Conservation (phyloP, 1,140 invertebrate species). For the Aradophagus sp. region DNA sequence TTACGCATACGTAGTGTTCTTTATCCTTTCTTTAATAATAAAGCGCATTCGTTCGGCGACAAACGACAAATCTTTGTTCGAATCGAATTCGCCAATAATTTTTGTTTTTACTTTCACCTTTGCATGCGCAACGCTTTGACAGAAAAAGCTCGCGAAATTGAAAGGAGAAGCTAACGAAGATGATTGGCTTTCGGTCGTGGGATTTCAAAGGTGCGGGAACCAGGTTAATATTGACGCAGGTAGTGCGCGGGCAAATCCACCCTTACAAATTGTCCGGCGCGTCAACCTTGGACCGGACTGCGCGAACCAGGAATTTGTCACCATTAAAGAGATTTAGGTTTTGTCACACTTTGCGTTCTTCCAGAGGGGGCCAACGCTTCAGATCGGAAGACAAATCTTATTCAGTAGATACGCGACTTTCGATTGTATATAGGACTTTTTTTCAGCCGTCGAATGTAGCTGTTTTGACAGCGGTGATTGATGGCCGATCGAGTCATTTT, state of each 20-base stretch:
- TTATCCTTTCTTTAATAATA: no score
- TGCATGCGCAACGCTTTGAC: background rate
- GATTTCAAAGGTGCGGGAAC: constrained; percentile 43
- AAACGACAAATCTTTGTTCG: background rate
- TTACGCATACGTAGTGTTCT: no score
- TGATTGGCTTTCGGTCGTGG: constrained; percentile 30
- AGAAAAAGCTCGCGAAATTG: constrained; percentile 8
- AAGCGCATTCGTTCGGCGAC: no score
- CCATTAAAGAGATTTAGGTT: constrained; percentile 75
- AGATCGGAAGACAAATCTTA: constrained; percentile 60
- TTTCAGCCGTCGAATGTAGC: constrained; percentile 5
- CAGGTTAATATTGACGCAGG: constrained; percentile 51
- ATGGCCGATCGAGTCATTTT: constrained; percentile 2
- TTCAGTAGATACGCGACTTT: constrained; percentile 27
- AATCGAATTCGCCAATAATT: constrained; percentile 5
- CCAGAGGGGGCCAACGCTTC: constrained; percentile 49
- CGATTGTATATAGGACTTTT: constrained; percentile 17
- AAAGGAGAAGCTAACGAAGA: constrained; percentile 44
- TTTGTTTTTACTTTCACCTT: constrained; percentile 1
- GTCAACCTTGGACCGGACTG: constrained; percentile 52
- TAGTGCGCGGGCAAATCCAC: constrained; percentile 61
- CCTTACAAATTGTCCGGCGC: constrained; percentile 72
- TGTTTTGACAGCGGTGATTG: constrained; percentile 23
- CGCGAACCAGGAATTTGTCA: constrained; percentile 70
- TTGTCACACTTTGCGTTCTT: constrained; percentile 69